Base-by-base conservation (phyloP, 2,888 invertebrate species). In the Pimpla rufipes region DNA sequence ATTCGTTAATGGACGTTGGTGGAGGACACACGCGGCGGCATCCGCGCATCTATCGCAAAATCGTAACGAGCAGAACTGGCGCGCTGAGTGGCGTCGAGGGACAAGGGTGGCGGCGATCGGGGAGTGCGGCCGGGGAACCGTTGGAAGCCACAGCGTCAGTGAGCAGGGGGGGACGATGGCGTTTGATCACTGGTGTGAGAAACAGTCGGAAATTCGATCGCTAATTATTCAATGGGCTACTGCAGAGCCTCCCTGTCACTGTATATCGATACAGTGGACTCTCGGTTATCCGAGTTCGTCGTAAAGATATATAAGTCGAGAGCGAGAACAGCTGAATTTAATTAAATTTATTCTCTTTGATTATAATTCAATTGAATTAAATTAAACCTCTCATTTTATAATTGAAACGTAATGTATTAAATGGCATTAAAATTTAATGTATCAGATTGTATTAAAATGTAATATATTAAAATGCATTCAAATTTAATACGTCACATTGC, bases 221-320 rank as follows among this genome's bases (percentile, higher is more conserved):
- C 71, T 79, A 83, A 83, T 83, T 79, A 83, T 71, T 79, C 83
- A 76, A 83, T 79, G 66, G 75, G 66, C 23, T 37, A 68, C 42
- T 29, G n/a, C 13, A 47, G 42, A 40, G 75, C 59, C 40, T 55
- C 21, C 62, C 77, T 13, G 11, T 45, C 42, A 16, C 35, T 50
- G 18, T 62, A 23, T 55, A n/a, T n/a, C n/a, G 68, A 29, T 29
- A 29, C 29, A 29, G 29, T 29, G 3, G 29, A 29, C 2, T 5
- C 29, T 29, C 29, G 5, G 29, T 29, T 29, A 29, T 29, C 29
- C 29, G 5, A 29, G 5, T 29, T 29, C n/a, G 68, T 68, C 18
- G n/a, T n/a, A n/a, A n/a, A n/a, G n/a, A n/a, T n/a, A n/a, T n/a
- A n/a, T n/a, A n/a, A n/a, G n/a, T n/a, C n/a, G n/a, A 45, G 16